Evolutionary conservation across 2,113 vertebrate genomes (phyloP), one percentile per base, ranked within the genome.

Genomic region (Tragelaphus strepsiceros): DNA sequence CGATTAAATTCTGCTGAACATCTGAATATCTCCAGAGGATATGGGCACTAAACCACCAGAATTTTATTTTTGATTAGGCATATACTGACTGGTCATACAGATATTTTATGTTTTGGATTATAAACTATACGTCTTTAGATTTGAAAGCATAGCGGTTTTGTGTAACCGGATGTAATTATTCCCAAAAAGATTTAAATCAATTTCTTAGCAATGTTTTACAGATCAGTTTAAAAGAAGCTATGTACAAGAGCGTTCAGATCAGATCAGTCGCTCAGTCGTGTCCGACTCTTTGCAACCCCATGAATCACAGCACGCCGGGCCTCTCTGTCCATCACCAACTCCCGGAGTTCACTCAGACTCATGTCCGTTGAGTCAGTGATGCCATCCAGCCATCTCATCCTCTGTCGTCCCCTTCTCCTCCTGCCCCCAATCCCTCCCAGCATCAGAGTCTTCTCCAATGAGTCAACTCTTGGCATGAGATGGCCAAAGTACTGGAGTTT

Each of bases 1-100:
- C 98, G 92, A 93, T 83, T 98, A 97, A 98, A 98, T 98, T 97
- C 83, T 98, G 86, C 67, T 98, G 53, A 98, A 91, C 87, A 96
- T 98, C 94, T 97, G 87, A 43, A 59, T 80, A 78, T 97, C 96
- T 98, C 91, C 86, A 58, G 92, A 92, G 82, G 88, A n/a, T 95
- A 95, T 96, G 91, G 95, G 98, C 96, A 89, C 51, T 95, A 97
- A 98, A 97, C 91, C 88, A 96, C 78, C 95, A 93, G 90, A 97
- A 90, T 95, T 98, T 98, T 98, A 32, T 97, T 98, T 98, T 97
- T 64, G 86, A 30, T 97, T 98, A 98, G 78, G 59, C 71, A 53
- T 96, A 81, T 74, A 96, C 74, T 98, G 97, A 98, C 93, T 56
- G 49, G n/a, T 93, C 64, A 88, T 91, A 74, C 97, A 91, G 84